phyloP scores from a whole-genome alignment of 2,113 vertebrate genomes.

The Microcebus lehilahytsara region DNA sequence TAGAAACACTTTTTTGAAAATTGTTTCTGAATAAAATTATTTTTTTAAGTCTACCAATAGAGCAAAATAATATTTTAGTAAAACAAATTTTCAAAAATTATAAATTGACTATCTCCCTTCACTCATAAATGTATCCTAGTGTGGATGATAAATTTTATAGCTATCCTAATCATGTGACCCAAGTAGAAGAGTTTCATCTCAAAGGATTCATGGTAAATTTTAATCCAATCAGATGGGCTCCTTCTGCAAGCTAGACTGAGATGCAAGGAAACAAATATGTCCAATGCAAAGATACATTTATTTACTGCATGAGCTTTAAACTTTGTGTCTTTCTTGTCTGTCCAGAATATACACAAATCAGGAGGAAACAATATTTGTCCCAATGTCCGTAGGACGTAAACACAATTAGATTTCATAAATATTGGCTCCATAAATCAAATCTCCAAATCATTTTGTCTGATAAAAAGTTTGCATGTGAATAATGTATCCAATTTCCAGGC shows the following conservation, averaged over 20 bases:
- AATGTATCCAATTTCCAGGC: too few relatives aligned
- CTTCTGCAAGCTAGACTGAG: not conserved
- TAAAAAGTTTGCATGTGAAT: not conserved
- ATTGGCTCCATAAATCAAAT: not conserved
- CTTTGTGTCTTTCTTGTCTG: not conserved
- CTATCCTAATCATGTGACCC: not conserved
- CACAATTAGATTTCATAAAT: not conserved
- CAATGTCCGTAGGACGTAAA: not conserved
- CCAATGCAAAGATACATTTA: not conserved
- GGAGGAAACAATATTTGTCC: not conserved
- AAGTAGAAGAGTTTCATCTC: not conserved
- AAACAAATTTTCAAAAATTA: not conserved
- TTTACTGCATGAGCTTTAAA: not conserved
- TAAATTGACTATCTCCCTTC: not conserved
- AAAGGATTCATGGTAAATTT: not conserved
- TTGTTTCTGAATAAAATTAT: not conserved
- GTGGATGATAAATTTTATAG: not conserved
- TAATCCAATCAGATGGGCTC: too few relatives aligned
- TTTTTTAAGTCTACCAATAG: not conserved
- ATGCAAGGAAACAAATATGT: fast-evolving
- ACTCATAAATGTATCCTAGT: not conserved
- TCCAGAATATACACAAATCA: not conserved
- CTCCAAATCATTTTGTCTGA: not conserved
- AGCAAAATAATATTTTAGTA: not conserved
- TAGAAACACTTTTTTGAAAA: not conserved